Evolutionary conservation across 2,113 vertebrate species (phyloP).

Genomic region (Grammatotria lemairii): DNA sequence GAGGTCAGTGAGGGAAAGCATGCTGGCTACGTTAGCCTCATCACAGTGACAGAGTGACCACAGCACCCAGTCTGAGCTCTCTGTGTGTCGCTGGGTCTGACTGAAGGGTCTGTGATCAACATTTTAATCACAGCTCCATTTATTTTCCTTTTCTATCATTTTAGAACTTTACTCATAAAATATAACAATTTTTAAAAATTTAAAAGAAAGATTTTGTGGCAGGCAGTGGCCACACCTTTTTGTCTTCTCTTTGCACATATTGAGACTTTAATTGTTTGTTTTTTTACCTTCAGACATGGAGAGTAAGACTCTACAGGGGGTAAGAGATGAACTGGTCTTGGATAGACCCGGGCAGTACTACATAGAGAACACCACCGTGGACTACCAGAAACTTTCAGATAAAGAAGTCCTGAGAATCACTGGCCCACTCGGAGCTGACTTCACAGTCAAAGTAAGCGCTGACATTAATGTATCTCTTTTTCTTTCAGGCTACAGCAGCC

Average conservation of each 20-base stretch:
- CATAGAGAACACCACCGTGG: conserved; percentile 87
- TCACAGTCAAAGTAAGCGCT: conserved; percentile 86
- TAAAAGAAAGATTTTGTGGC: not conserved
- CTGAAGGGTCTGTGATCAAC: not conserved
- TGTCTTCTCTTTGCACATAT: not conserved
- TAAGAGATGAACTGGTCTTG: conserved; percentile 79
- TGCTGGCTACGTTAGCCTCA: not conserved
- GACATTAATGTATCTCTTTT: not conserved
- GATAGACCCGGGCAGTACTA: conserved; percentile 77
- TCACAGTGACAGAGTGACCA: not conserved
- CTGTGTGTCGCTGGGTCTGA: not conserved
- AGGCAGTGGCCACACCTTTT: not conserved
- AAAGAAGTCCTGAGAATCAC: conserved; percentile 87
- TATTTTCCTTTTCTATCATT: not conserved
- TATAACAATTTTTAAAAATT: not conserved
- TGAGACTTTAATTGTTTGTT: not conserved
- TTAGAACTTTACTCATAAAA: not conserved
- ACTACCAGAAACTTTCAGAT: conserved; percentile 89
- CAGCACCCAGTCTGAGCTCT: not conserved
- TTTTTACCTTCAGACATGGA: conserved; percentile 79
- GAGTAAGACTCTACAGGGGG: conserved; percentile 87
- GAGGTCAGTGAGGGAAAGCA: conserved; percentile 15
- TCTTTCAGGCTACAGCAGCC: not conserved
- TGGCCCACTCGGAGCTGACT: conserved; percentile 88
- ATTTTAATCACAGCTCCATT: not conserved